Evolutionary conservation across 2,797 vertebrate genomes (phyloP), one percentile per base, ranked within the genome.

Genomic region (Sparidentex hasta): DNA sequence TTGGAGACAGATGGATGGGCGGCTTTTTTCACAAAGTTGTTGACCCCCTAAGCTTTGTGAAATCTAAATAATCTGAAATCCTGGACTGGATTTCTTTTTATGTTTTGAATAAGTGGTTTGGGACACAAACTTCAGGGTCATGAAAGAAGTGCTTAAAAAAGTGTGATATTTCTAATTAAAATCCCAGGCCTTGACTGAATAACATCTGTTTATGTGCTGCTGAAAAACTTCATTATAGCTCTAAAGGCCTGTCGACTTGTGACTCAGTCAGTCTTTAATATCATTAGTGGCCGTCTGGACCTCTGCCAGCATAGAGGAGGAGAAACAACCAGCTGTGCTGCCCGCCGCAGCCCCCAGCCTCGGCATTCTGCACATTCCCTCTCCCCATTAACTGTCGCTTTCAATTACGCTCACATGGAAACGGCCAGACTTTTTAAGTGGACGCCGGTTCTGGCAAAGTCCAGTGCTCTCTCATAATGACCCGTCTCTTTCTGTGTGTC

Each of bases 351-450:
- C 83, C 65, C 48, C 57, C 38, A 7, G 13, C 76, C 61, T 43
- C 21, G 0, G 29, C 87, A 85, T 88, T 87, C 82, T 82, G 67
- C 82, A 81, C 87, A 86, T 88, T 87, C 83, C 86, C 82, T 74
- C 77, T 65, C 70, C 81, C 50, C 62, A 76, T 78, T 80, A 78
- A 81, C 78, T 11, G 81, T 85, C 82, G 1, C 66, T 85, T 64
- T 80, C 75, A 68, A 65, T 92, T 87, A 88, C 77, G 33, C 57
- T 86, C 72, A 66, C 38, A 78, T 33, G 25, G 54, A 81, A 77
- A 68, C 7, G 2, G 59, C 59, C 77, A n/a, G 38, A 76, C 65
- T 78, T 77, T 63, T 64, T 63, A 73, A 83, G 77, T 73, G 65
- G 61, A 80, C 12, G 17, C 65, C 62, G 58, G 43, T 63, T 70